phyloP scores from a whole-genome alignment of 1,140 invertebrate genomes.

The Vanessa atalanta region DNA sequence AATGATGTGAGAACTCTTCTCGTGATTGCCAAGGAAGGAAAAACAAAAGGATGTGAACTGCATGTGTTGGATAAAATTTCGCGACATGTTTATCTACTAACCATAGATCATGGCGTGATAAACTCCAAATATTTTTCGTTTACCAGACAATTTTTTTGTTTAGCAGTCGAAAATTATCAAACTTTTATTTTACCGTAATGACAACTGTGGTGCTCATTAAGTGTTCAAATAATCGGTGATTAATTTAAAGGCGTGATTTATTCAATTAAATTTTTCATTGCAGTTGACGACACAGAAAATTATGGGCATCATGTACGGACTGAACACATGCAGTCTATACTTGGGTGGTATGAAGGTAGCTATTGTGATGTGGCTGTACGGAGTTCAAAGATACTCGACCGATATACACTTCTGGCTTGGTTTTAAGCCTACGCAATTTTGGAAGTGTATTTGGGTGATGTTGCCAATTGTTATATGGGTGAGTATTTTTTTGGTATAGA shows the following conservation, averaged over 20 bases:
- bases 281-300: slow-evolving; percentile 43
- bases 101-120: too few species aligned
- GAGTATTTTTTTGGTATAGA: slow-evolving; percentile 22
- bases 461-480: slow-evolving; percentile 42
- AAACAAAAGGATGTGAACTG: too few species aligned
- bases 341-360: slow-evolving; percentile 55
- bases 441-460: slow-evolving; percentile 39
- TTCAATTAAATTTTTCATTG: slow-evolving; percentile 16
- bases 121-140: too few species aligned
- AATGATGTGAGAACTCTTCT: too few species aligned
- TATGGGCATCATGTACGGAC: slow-evolving; percentile 43
- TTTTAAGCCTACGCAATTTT: slow-evolving; percentile 50
- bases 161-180: too few species aligned
- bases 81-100: too few species aligned
- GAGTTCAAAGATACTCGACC: slow-evolving; percentile 49
- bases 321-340: slow-evolving; percentile 49
- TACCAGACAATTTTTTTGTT: too few species aligned
- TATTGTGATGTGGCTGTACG: slow-evolving; percentile 66
- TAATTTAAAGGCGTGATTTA: neutral
- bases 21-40: too few species aligned
- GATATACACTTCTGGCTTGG: slow-evolving; percentile 54
- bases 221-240: neutral
- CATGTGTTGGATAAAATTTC: too few species aligned
- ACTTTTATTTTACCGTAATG: too few species aligned
- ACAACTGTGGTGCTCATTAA: too few species aligned